phyloP scores from a whole-genome alignment of 1,140 invertebrate genomes.

The Lasaia peninsularis region DNA sequence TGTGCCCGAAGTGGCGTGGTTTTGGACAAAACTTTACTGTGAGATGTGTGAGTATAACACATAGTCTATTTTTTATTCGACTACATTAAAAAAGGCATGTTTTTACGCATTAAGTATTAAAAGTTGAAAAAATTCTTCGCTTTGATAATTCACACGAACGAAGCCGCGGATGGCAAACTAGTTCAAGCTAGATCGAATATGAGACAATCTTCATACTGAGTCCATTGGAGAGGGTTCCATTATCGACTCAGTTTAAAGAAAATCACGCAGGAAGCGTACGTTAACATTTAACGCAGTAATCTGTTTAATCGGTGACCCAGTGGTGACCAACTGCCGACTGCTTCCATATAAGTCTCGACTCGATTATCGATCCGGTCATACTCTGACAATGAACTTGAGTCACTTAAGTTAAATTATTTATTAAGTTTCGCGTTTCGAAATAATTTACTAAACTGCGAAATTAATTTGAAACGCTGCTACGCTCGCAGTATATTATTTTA shows the following conservation, averaged over 20 bases:
- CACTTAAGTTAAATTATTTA: neutral
- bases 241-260: neutral
- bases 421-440: neutral
- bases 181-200: no score
- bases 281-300: constrained; percentile 55
- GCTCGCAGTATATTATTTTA: no score
- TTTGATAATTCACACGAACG: no score
- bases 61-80: no score
- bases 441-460: neutral
- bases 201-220: neutral
- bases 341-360: constrained; percentile 15
- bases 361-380: constrained; percentile 30
- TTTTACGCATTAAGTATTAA: no score
- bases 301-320: constrained; percentile 60
- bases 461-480: no score
- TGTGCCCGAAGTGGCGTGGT: no score
- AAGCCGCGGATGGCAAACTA: no score
- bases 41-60: no score
- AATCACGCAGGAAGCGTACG: constrained; percentile 34
- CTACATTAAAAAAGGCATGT: no score
- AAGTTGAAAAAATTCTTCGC: no score
- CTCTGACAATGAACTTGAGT: constrained; percentile 36
- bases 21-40: no score
- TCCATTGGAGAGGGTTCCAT: constrained; percentile 26
- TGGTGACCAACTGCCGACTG: constrained; percentile 11